These are phyloP conservation scores for Mantis religiosa DNA, from an alignment of 2,888 invertebrate species.

Conservation along the genomic window DNA sequence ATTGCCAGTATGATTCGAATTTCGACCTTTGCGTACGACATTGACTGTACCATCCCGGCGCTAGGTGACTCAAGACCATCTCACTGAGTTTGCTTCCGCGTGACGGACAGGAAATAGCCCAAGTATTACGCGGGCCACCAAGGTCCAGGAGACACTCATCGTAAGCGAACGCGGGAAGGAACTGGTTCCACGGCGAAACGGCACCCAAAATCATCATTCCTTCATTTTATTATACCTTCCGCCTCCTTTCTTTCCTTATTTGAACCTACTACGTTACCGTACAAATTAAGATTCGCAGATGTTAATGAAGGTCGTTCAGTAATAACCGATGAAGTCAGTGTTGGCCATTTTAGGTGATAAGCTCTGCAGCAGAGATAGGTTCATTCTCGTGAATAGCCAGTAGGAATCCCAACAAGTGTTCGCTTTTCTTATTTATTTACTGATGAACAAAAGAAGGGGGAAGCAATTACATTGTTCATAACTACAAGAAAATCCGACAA, in stretches of 20 bases:
- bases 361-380: too few species aligned
- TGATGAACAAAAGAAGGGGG: too few species aligned
- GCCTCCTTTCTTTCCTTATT: neutral
- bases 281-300: neutral
- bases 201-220: neutral
- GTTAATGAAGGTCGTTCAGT: too few species aligned
- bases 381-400: too few species aligned
- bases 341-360: too few species aligned
- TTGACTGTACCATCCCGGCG: neutral
- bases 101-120: neutral
- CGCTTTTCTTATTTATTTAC: too few species aligned
- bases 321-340: too few species aligned
- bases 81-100: too few species aligned
- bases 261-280: neutral
- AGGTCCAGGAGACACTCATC: neutral
- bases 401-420: too few species aligned
- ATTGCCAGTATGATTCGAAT: neutral
- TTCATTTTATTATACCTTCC: neutral
- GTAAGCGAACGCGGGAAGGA: neutral
- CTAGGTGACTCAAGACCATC: too few species aligned
- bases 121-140: neutral
- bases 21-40: neutral
- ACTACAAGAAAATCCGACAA: too few species aligned
- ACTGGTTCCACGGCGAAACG: neutral
- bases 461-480: too few species aligned